Base-by-base conservation (phyloP, 2,113 vertebrate species). In the Oxygymnocypris stewartii region DNA sequence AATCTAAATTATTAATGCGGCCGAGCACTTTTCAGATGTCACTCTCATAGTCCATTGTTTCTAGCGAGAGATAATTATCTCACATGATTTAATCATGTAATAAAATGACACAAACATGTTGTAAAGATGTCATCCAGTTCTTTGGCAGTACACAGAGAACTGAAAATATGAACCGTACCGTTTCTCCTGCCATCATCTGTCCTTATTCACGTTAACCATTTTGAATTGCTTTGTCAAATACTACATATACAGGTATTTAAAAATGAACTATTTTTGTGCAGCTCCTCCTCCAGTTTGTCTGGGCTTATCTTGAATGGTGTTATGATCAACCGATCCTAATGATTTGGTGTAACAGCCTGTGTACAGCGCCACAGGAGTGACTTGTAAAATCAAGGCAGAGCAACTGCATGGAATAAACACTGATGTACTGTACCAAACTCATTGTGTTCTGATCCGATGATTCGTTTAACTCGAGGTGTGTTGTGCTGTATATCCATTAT, bases 381-480 rank as follows among this genome's bases (percentile, higher is more conserved):
- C 90, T 92, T 96, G 96, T 93, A 89, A 94, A 95, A 96, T 96
- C 94, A 95, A 94, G 96, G 95, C 95, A 96, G 78, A 96, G 96
- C 94, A 94, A 93, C 95, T 95, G 96, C 97, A 97, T 97, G 96
- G 95, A 97, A 97, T 99, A 98, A 97, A 97, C 95, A 95, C 96
- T 97, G 96, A 95, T 95, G 95, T 95, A 96, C 94, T 96, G 96
- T 95, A 96, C 89, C 74, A 89, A 90, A 92, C 88, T 61, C 67
- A 13, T 49, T 87, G 75, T 77, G 25, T 65, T 25, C 40, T 71
- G 49, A 51, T 51, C 49, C 25, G 5, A 13, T 42, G 49, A 51
- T 5, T 78, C 0, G 4, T 20, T 35, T 20, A 35, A 54, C 47
- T 37, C 14, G 1, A 23, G 57, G 37, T 6, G 3, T 63, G 6